A percentile compares a stretch with the other conserved stretches of the same genome.
Evolutionary conservation across 2,888 invertebrate genomes (phyloP).

Genomic region (Torymus auratus): DNA sequence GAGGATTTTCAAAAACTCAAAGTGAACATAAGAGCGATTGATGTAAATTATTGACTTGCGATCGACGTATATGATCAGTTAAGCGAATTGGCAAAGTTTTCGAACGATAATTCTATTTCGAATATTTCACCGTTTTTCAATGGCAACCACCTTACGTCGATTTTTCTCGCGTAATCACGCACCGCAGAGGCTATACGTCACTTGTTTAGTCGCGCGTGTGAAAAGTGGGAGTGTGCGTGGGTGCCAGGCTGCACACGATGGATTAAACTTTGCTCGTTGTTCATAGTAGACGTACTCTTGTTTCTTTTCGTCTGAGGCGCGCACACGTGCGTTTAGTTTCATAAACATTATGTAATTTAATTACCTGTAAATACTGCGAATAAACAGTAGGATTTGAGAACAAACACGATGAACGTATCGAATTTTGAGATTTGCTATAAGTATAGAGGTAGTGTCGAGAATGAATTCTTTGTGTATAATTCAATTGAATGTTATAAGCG

Average conservation of each 20-base stretch:
- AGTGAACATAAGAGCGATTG: too few relatives aligned
- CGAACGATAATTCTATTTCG: too few relatives aligned
- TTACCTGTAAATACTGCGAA: constrained; percentile 51
- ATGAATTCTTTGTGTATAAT: constrained; percentile 39
- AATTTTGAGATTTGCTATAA: constrained; percentile 9
- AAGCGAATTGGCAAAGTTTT: too few relatives aligned
- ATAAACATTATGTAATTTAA: constrained; percentile 46
- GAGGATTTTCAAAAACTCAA: too few relatives aligned
- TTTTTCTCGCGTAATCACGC: too few relatives aligned
- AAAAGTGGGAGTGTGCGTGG: not conserved
- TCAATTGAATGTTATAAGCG: constrained; percentile 37
- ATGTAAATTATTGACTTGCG: too few relatives aligned
- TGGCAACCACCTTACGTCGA: too few relatives aligned
- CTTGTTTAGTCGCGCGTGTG: not conserved
- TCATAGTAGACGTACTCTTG: constrained; percentile 24
- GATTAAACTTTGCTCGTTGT: constrained; percentile 38
- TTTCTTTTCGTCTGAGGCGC: constrained; percentile 3
- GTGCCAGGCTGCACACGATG: not conserved
- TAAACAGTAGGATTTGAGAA: constrained; percentile 13
- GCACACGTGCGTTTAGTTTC: constrained; percentile 42
- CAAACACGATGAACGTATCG: not conserved
- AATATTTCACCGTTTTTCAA: too few relatives aligned
- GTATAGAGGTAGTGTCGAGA: not conserved
- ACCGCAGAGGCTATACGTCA: too few relatives aligned
- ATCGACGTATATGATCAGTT: too few relatives aligned